phyloP scores from a whole-genome alignment of 2,113 vertebrate species.

The Macquaria ambigua region DNA sequence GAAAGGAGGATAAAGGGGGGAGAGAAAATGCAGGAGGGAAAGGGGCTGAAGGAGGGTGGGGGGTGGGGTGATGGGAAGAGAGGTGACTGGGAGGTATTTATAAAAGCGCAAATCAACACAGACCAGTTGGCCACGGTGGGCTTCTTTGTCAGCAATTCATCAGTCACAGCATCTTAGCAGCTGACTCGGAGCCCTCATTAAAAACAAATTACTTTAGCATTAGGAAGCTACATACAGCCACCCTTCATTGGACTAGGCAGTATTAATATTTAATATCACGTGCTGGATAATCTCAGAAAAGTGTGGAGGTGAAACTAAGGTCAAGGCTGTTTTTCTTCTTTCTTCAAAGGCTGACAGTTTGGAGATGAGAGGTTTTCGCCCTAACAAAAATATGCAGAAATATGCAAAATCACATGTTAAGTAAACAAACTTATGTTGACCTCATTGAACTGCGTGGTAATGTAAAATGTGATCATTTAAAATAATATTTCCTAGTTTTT shows the following conservation, averaged over 20 bases:
- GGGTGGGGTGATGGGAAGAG: slow-evolving; percentile 45
- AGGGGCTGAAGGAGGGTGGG: slow-evolving; percentile 10
- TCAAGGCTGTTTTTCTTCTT: slow-evolving; percentile 37
- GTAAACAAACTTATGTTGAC: not conserved
- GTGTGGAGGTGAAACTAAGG: slow-evolving; percentile 62
- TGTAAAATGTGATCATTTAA: not conserved
- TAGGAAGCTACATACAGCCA: slow-evolving; percentile 6
- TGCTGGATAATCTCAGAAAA: slow-evolving; percentile 5
- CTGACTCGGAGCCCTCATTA: slow-evolving; percentile 60
- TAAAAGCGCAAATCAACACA: slow-evolving; percentile 51
- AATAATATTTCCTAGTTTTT: not conserved
- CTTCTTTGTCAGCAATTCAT: slow-evolving; percentile 63
- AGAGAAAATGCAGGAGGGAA: slow-evolving; percentile 4
- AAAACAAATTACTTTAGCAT: slow-evolving; percentile 56
- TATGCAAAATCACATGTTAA: slow-evolving; percentile 21
- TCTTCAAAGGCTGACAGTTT: slow-evolving; percentile 4
- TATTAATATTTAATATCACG: slow-evolving; percentile 54
- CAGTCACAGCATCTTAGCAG: slow-evolving; percentile 59
- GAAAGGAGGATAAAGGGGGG: slow-evolving; percentile 38
- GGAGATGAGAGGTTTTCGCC: not conserved
- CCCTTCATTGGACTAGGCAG: slow-evolving; percentile 9
- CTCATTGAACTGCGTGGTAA: not conserved
- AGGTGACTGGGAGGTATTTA: slow-evolving; percentile 62
- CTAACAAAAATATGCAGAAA: slow-evolving; percentile 23
- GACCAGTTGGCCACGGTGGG: slow-evolving; percentile 46